Evolutionary conservation across 2,888 invertebrate genomes (phyloP).

Genomic region (Petrolisthes cinctipes): DNA sequence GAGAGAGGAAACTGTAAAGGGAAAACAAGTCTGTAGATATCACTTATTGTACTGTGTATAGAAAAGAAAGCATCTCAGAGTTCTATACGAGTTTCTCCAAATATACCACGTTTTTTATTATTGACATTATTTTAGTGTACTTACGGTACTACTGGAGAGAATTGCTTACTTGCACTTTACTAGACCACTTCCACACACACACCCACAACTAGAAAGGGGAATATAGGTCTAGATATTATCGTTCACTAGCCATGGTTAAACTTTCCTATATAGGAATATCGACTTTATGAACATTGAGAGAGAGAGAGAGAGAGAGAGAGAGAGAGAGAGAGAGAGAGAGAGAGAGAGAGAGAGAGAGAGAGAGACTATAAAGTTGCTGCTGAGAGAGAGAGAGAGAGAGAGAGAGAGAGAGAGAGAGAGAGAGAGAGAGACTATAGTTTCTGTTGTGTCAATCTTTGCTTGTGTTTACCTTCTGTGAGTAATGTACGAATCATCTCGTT

Average conservation of each 20-base stretch:
- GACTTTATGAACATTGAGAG: neutral
- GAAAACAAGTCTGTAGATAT: neutral
- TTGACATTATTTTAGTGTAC: too few species aligned
- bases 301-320: neutral
- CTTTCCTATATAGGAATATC: too few species aligned
- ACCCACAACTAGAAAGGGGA: too few species aligned
- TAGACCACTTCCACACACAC: too few species aligned
- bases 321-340: conserved; percentile 9
- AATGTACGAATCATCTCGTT: too few species aligned
- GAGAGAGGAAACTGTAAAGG: neutral
- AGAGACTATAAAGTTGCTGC: neutral
- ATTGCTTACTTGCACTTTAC: too few species aligned
- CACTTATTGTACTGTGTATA: neutral
- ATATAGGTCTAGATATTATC: too few species aligned
- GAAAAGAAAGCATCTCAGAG: neutral
- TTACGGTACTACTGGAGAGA: too few species aligned
- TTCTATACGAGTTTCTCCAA: neutral
- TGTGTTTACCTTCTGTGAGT: neutral
- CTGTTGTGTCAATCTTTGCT: neutral
- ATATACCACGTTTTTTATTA: neutral
- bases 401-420: conserved; percentile 11
- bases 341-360: neutral
- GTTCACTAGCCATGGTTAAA: too few species aligned
- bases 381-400: conserved; percentile 3
- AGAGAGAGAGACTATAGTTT: neutral